A percentile compares a stretch with the other conserved stretches of the same genome.
Conservation (phyloP, 1,140 invertebrate species). For the Drosophila pachea region DNA sequence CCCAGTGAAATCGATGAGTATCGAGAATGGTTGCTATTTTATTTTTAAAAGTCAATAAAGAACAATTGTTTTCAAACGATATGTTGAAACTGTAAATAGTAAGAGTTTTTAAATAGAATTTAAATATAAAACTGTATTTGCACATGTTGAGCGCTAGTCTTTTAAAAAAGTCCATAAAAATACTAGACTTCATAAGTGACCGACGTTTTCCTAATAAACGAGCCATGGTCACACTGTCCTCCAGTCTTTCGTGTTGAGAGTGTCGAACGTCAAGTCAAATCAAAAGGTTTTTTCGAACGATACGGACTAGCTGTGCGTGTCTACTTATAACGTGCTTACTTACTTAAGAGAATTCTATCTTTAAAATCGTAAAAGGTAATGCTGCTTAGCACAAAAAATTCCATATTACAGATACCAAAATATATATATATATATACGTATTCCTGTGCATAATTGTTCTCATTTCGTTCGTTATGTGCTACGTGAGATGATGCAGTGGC, state of each 20-base stretch:
- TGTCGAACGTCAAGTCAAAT: conserved; percentile 9
- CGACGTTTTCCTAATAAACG: not conserved
- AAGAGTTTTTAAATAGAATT: not conserved
- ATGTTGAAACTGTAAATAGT: too few relatives aligned
- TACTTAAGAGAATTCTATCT: not conserved
- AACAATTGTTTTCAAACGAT: not conserved
- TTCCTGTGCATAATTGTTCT: not conserved
- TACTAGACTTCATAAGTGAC: not conserved
- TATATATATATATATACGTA: not conserved
- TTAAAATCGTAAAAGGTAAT: conserved; percentile 38
- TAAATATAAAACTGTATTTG: not conserved
- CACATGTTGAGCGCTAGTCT: not conserved
- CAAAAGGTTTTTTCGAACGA: conserved; percentile 14
- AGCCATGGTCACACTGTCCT: conserved; percentile 22
- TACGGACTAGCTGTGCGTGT: conserved; percentile 30
- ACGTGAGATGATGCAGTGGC: conserved; percentile 45
- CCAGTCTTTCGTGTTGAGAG: conserved; percentile 5
- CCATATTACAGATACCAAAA: not conserved
- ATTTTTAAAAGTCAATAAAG: not conserved
- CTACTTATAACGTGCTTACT: not conserved
- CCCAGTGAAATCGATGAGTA: not conserved
- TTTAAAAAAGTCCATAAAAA: too few relatives aligned
- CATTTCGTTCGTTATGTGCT: conserved; percentile 1
- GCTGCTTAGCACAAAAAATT: conserved; percentile 5
- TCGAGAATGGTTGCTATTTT: not conserved